Evolutionary conservation across 2,113 vertebrate genomes (phyloP), one percentile per base, ranked within the genome.

Genomic region (Prietella phreatophila): DNA sequence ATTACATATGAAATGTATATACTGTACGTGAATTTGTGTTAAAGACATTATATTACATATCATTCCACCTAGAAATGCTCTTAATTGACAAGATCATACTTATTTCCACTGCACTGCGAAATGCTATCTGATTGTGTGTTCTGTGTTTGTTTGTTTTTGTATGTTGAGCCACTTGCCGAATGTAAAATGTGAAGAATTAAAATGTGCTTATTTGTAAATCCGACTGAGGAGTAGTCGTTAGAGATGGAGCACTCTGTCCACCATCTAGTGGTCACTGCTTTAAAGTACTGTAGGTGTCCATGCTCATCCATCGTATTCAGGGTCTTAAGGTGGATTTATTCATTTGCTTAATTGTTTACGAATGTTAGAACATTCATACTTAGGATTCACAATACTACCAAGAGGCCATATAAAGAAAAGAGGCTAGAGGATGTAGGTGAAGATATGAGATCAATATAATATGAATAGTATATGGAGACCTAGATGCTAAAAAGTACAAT

Each of bases 51-150:
- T 76, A 47, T 47, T 2, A 47, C 22, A 39, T 13, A 50, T 85
- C 90, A 90, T 90, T 90, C 90, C 90, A 83, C 22, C 4, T 36
- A 33, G 33, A 79, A 88, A 53, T 63, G 83, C 58, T 78, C 75
- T 88, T 69, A 80, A 82, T 75, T 87, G 15, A 73, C 47, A 58
- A 82, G 42, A 9, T 22, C 30, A 15, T 58, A 50, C 15, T 58
- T 71, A 42, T 83, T 78, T 80, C 60, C 50, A 58, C 85, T 76
- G 55, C 47, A 60, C 85, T 73, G 36, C 53, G 60, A 81, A 79
- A 69, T 84, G 65, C 60, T 84, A 9, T 17, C 7, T 83, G 73
- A 61, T 20, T 27, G 25, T 27, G 69, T 83, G 42, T 33, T 53
- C 1, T 13, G 47, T 53, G 19, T 73, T 84, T 33, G 58, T 89